Conservation (phyloP, 2,797 vertebrate species). For the Lepus oiostolus region DNA sequence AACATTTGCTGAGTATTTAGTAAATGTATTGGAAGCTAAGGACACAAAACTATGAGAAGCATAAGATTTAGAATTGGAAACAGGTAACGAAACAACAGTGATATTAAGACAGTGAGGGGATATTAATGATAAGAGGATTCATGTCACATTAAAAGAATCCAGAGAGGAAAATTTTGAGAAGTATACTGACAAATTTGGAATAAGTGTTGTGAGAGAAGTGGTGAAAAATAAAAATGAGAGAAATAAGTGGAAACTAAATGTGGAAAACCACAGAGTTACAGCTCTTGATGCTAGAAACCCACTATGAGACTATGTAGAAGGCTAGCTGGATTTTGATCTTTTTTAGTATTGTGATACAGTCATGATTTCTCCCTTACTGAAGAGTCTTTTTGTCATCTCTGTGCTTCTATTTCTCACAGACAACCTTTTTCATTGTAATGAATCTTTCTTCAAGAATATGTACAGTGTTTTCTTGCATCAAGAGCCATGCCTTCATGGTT, state of each 20-base stretch:
- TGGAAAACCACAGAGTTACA: no score
- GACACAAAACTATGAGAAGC: background rate
- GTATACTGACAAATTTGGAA: background rate
- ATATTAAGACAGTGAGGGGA: background rate
- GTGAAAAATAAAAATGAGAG: no score
- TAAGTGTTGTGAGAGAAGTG: no score
- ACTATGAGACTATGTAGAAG: no score
- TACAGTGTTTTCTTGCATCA: background rate
- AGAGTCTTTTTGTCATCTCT: background rate
- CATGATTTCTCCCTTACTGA: background rate
- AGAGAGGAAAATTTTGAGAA: background rate
- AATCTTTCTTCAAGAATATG: background rate
- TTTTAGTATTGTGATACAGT: background rate
- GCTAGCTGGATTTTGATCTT: background rate
- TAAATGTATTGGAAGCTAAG: background rate
- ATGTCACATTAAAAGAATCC: background rate
- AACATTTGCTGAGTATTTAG: background rate
- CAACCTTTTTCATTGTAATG: background rate
- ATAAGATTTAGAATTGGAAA: background rate
- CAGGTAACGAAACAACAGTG: background rate
- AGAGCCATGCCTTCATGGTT: background rate
- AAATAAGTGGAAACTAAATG: no score
- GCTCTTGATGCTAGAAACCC: no score
- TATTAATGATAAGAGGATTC: conserved; percentile 2
- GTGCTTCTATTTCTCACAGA: background rate